These are phyloP conservation scores for Glossophaga mutica DNA, from an alignment of 2,797 vertebrate genomes.

Conservation along the genomic window DNA sequence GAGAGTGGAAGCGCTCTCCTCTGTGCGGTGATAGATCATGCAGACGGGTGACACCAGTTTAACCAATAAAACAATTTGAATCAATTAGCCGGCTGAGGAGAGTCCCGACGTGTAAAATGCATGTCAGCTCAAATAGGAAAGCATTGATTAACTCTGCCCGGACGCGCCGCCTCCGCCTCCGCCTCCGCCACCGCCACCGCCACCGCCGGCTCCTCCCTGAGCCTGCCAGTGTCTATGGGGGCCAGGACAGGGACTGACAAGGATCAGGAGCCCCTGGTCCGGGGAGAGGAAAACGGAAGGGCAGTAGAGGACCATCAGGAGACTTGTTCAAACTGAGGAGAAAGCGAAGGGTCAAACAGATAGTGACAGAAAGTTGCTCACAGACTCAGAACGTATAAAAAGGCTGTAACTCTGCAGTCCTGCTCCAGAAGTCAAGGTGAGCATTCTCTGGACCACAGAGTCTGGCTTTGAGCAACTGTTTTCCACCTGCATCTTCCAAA, in stretches of 20 bases:
- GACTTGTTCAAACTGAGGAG: neutral
- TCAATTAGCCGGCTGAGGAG: conserved; percentile 83
- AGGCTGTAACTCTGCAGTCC: neutral
- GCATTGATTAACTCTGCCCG: conserved; percentile 81
- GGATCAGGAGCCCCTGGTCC: neutral
- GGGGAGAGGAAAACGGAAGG: neutral
- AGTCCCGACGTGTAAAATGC: conserved; percentile 82
- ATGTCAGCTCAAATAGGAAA: conserved; percentile 79
- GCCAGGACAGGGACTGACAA: conserved; percentile 34
- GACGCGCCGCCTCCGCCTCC: conserved; percentile 37
- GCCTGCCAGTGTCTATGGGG: neutral
- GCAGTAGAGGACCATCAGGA: neutral
- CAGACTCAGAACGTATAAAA: neutral
- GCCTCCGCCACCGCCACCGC: neutral
- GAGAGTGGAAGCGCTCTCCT: conserved; percentile 76
- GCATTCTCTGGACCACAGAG: neutral
- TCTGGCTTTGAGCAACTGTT: neutral
- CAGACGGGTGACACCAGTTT: conserved; percentile 80
- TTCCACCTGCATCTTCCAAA: neutral
- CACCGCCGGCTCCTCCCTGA: conserved; percentile 29
- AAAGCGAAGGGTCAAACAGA: neutral
- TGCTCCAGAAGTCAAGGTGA: neutral
- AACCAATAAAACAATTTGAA: conserved; percentile 85
- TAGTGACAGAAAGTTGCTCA: neutral
- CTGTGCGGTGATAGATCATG: conserved; percentile 78